Conservation (phyloP, 1,140 invertebrate genomes). For the Drosophila pruinosa region DNA sequence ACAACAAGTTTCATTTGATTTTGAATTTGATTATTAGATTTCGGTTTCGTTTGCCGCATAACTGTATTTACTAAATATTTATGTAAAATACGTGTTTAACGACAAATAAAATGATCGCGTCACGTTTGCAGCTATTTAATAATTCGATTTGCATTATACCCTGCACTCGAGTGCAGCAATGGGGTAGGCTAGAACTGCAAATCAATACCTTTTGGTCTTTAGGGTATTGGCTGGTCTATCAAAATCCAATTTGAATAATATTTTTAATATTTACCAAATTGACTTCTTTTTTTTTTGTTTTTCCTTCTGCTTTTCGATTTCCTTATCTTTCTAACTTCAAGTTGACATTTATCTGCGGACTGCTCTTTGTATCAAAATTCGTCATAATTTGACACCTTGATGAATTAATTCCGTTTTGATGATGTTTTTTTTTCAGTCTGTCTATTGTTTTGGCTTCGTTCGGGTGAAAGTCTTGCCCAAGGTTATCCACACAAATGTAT, state of each 20-base stretch:
- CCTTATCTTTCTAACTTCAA: slow-evolving; percentile 5
- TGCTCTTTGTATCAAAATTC: slow-evolving; percentile 25
- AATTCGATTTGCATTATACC: not conserved
- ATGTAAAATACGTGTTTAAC: slow-evolving; percentile 34
- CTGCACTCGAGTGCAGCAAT: not conserved
- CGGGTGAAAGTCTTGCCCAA: slow-evolving; percentile 59
- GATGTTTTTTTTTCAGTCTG: slow-evolving; percentile 24
- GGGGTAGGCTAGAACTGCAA: not conserved
- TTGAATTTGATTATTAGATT: slow-evolving; percentile 16
- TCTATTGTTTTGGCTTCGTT: slow-evolving; percentile 21
- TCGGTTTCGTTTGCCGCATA: slow-evolving; percentile 34
- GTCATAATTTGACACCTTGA: slow-evolving; percentile 50
- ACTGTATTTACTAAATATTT: slow-evolving; percentile 52
- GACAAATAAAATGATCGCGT: not conserved
- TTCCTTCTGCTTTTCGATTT: slow-evolving; percentile 6
- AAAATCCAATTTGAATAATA: too few relatives aligned
- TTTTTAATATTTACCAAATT: not conserved
- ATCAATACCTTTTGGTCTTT: not conserved
- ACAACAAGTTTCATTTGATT: slow-evolving; percentile 17
- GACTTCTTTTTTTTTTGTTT: not conserved
- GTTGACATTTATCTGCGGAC: slow-evolving; percentile 25
- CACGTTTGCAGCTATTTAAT: slow-evolving; percentile 7
- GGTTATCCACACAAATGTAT: slow-evolving; percentile 43
- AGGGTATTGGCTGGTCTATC: not conserved
- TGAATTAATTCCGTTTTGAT: slow-evolving; percentile 42